Base-by-base conservation (phyloP, 2,113 vertebrate genomes). In the Danio rerio region DNA sequence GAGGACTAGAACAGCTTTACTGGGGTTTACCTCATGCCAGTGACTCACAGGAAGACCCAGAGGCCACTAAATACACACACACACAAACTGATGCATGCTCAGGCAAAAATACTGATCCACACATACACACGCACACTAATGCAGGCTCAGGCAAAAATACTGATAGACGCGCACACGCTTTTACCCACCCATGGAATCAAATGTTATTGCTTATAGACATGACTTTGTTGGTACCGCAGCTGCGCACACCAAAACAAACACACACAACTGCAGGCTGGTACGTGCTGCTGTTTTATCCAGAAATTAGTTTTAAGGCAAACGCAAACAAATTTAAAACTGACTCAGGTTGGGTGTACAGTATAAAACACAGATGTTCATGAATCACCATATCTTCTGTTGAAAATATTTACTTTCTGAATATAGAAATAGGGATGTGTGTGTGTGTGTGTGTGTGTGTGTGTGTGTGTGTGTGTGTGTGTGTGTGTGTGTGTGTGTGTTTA, bases 31-130 rank as follows among this genome's bases (percentile, higher is more conserved):
- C 78, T 89, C 86, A 80, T 84, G 77, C 83, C 87, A 88, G 83
- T 90, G 89, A 92, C 91, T 93, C 88, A 90, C 82, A 87, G 89
- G 88, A 91, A 90, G 84, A 90, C 86, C 87, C 89, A 88, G 87
- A 88, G 88, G 86, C 89, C 88, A 84, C 47, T 80, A 72, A 82
- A 69, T 47, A 59, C 76, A 80, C 56, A 66, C 65, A 80, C 55
- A 42, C 49, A 15, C 40, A 73, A 12, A 73, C 52, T 74, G 65
- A 68, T 62, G 69, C 59, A 61, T 53, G 81, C 74, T 74, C 62
- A 83, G 73, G 56, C 77, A 81, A 77, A 80, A 56, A 62, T 58
- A 78, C 62, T 50, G 47, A 75, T 40, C 55, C 47, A 78, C 31
- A 73, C 58, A 45, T 50, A 72, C 65, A 76, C 56, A 43, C 50